phyloP scores from a whole-genome alignment of 2,113 vertebrate genomes.

The Leptobrachium leishanense region DNA sequence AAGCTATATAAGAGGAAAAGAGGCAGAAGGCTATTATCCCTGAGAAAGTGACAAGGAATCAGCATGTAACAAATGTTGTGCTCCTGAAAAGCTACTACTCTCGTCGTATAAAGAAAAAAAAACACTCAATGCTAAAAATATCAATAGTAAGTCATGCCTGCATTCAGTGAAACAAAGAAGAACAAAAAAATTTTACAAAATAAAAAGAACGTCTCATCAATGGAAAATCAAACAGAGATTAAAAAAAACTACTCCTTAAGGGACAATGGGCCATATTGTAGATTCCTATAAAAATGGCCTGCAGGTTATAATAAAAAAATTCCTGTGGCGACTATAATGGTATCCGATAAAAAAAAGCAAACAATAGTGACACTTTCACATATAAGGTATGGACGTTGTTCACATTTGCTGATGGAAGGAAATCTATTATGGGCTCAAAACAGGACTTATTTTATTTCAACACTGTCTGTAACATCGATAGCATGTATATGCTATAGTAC shows the following conservation, averaged over 20 bases:
- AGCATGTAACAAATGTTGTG: conserved; percentile 48
- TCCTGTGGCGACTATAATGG: no score
- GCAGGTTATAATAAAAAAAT: no score
- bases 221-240: background rate
- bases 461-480: no score
- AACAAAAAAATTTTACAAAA: background rate
- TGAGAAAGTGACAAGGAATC: conserved; percentile 45
- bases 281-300: no score
- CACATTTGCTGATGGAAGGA: no score
- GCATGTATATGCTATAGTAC: background rate
- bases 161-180: background rate
- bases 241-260: background rate
- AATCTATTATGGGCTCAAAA: no score
- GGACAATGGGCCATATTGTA: background rate
- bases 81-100: conserved; percentile 33
- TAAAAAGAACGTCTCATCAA: background rate
- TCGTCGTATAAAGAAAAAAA: conserved; percentile 16
- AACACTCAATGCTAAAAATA: conserved; percentile 15
- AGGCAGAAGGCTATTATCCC: conserved; percentile 45
- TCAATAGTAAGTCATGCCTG: background rate
- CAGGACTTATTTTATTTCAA: no score
- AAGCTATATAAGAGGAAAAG: conserved; percentile 31
- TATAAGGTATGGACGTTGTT: no score
- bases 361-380: no score
- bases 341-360: no score